Evolutionary conservation across 2,797 vertebrate species (phyloP).

Genomic region (Acipenser oxyrinchus): DNA sequence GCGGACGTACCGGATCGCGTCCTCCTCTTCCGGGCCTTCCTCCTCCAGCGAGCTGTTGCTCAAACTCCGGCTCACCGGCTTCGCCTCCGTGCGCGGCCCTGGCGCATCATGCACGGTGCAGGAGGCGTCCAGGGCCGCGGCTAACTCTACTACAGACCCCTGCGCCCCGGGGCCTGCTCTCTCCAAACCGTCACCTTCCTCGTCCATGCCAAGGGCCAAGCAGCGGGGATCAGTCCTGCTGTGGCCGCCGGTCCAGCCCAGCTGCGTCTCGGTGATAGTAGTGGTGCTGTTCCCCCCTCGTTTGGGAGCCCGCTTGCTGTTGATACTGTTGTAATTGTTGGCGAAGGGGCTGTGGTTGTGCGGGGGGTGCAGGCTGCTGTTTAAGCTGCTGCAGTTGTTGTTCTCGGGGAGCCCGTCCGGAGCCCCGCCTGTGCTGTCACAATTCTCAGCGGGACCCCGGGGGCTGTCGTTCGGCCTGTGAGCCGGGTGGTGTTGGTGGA

Average conservation of each 20-base stretch:
- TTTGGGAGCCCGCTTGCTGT: conserved; percentile 44
- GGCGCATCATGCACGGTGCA: conserved; percentile 29
- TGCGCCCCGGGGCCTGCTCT: conserved; percentile 25
- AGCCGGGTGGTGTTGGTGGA: conserved; percentile 33
- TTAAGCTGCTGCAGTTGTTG: conserved; percentile 23
- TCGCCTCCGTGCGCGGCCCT: too few relatives aligned
- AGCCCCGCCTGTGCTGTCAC: conserved; percentile 42
- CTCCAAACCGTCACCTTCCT: conserved; percentile 10
- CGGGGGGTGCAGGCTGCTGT: conserved; percentile 35
- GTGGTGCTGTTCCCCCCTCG: conserved; percentile 32
- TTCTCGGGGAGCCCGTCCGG: conserved; percentile 24
- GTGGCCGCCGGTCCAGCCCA: conserved; percentile 22
- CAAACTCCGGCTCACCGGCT: background rate
- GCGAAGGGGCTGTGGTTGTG: conserved; percentile 36
- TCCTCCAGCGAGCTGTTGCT: conserved; percentile 44
- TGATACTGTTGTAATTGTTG: conserved; percentile 34
- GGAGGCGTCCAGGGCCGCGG: conserved; percentile 10
- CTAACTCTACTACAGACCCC: conserved; percentile 27
- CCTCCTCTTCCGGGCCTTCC: conserved; percentile 48
- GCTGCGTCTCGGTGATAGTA: conserved; percentile 9
- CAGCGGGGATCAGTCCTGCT: conserved; percentile 25
- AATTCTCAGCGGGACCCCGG: conserved; percentile 43
- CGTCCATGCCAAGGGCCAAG: conserved; percentile 29
- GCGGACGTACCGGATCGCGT: conserved; percentile 86
- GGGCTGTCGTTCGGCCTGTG: conserved; percentile 54